These are phyloP conservation scores for Hephaestus fuliginosus DNA, from an alignment of 2,797 vertebrate species.

Conservation along the genomic window DNA sequence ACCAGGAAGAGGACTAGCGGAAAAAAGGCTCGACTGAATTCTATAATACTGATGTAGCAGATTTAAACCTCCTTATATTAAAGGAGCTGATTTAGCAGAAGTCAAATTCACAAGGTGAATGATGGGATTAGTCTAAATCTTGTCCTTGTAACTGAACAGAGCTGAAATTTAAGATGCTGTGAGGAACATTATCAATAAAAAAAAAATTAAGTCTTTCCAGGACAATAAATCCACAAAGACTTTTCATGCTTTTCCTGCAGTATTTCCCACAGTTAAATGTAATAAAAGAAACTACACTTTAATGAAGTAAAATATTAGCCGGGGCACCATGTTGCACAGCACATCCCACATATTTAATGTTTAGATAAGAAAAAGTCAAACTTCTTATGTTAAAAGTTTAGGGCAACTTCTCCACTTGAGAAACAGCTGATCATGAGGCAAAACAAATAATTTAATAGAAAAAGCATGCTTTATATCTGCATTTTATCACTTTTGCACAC, in stretches of 20 bases:
- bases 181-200: background rate
- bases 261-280: background rate
- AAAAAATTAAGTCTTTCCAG: background rate
- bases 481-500: too few relatives aligned
- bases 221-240: background rate
- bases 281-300: background rate
- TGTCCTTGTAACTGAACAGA: background rate
- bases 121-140: background rate
- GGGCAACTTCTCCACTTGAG: background rate
- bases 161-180: background rate
- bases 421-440: background rate
- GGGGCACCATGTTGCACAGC: background rate
- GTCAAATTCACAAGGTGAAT: background rate
- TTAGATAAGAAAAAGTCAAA: too few relatives aligned
- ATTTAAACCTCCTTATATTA: too few relatives aligned
- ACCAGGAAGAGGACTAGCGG: too few relatives aligned
- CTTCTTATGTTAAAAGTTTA: too few relatives aligned
- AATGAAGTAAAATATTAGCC: background rate
- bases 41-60: too few relatives aligned
- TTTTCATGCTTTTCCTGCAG: background rate
- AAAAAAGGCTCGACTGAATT: too few relatives aligned
- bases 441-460: background rate
- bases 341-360: background rate
- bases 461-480: background rate
- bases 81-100: background rate